Base-by-base conservation (phyloP, 2,888 invertebrate species). In the Charanyca ferruginea region DNA sequence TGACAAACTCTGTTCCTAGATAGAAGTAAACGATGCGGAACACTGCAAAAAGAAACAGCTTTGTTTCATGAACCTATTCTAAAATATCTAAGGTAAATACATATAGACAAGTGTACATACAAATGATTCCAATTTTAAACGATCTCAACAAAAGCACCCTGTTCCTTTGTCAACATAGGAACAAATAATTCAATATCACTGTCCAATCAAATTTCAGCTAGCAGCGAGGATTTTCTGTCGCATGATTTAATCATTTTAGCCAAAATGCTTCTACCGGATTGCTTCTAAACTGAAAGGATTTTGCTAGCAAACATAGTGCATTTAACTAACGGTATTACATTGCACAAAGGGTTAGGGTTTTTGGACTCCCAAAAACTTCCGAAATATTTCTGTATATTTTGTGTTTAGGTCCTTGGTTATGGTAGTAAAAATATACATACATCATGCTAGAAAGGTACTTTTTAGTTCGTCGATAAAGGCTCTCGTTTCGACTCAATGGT, bases 1-100 rank as follows among this genome's bases (percentile, higher is more conserved):
- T 83, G 0, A 91, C 72, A n/a, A 88, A 85, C 48, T 92, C 91
- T 0, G 84, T 61, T 4, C 91, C 91, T 8, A 91, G 38, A 41
- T 87, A 90, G 7, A 77, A 63, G 61, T 85, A 89, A 1, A 87
- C n/a, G 8, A 88, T 22, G 2, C 78, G 81, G 0, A 88, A 64
- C 73, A 90, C 93, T 92, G 82, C 18, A 89, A 90, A n/a, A 18
- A 52, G 18, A 54, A 52, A 38, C 28, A 42, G 6, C 8, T 16
- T 22, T 42, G 4, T 28, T n/a, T n/a, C n/a, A n/a, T n/a, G n/a
- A n/a, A n/a, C n/a, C n/a, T n/a, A n/a, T n/a, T n/a, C n/a, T n/a
- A n/a, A n/a, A n/a, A n/a, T n/a, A n/a, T n/a, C n/a, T n/a, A n/a
- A n/a, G n/a, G n/a, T n/a, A n/a, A n/a, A n/a, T n/a, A n/a, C n/a